Evolutionary conservation across 92 coral and sea anemone species (phyloP).

Genomic region (Epizoanthus scotinus): DNA sequence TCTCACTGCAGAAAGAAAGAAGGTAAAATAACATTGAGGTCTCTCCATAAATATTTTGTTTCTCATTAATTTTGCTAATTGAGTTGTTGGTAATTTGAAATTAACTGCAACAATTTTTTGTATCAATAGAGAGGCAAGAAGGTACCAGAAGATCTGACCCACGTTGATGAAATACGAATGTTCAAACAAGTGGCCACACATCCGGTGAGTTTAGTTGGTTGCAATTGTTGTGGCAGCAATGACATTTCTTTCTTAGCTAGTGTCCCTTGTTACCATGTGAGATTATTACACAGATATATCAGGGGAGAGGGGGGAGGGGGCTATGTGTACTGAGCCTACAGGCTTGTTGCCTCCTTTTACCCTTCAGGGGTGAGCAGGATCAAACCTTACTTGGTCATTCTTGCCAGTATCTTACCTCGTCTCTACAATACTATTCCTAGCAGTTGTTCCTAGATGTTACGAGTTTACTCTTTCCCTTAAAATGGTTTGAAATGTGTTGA

Average conservation of each 20-base stretch:
- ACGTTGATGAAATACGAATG: conserved; percentile 84
- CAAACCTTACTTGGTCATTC: too few relatives aligned
- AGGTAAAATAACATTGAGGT: conserved; percentile 51
- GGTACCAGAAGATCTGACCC: conserved; percentile 92
- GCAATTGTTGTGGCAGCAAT: background rate
- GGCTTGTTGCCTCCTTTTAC: too few relatives aligned
- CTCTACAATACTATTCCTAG: too few relatives aligned
- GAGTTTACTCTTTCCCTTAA: too few relatives aligned
- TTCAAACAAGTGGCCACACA: conserved; percentile 87
- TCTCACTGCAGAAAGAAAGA: conserved; percentile 98
- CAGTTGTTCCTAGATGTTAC: too few relatives aligned
- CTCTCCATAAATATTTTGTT: too few relatives aligned
- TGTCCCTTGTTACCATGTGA: background rate
- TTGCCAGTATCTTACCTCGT: too few relatives aligned
- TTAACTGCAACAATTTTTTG: background rate
- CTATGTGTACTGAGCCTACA: too few relatives aligned
- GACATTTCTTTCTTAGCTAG: background rate
- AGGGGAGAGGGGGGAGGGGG: background rate
- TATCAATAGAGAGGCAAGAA: conserved; percentile 92
- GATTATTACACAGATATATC: background rate
- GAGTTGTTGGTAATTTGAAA: background rate
- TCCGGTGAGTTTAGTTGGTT: conserved; percentile 67
- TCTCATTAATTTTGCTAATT: background rate
- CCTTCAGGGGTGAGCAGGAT: too few relatives aligned
- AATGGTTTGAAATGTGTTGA: too few relatives aligned